phyloP scores from a whole-genome alignment of 2,888 invertebrate species.

The Argyra leucocephala region DNA sequence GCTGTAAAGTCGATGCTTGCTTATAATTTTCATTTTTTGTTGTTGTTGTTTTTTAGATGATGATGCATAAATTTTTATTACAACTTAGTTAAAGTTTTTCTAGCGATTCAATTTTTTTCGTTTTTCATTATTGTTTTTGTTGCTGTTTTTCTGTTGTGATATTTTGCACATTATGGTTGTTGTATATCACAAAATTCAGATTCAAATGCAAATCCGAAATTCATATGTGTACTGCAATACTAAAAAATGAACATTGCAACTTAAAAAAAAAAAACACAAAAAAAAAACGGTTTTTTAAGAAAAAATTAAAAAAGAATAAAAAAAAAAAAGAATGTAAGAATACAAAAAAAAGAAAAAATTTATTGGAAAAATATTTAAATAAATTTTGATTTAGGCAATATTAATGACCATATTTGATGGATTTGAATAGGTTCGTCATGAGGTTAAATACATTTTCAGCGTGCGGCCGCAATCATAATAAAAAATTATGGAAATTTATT shows the following conservation, averaged over 20 bases:
- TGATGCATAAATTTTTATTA: constrained; percentile 6
- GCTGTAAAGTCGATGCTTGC: no score
- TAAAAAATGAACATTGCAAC: no score
- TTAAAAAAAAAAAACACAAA: neutral
- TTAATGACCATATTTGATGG: constrained; percentile 4
- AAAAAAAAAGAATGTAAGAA: neutral
- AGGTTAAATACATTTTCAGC: constrained; percentile 6
- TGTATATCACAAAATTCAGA: no score
- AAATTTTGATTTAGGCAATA: constrained; percentile 1
- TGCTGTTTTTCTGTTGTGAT: no score
- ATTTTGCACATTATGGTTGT: no score
- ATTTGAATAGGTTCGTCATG: constrained; percentile 6
- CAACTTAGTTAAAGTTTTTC: neutral
- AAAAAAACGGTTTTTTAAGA: no score
- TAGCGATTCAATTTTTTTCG: no score
- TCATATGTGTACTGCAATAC: no score
- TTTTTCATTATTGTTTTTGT: no score
- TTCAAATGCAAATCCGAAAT: no score
- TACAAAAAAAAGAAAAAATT: neutral
- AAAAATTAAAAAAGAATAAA: neutral
- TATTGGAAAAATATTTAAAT: neutral
- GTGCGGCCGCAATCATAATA: neutral
- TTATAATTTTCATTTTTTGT: neutral
- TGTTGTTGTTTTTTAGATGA: neutral
- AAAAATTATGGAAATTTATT: neutral